Conservation (phyloP, 2,113 vertebrate genomes). For the Turnix velox region DNA sequence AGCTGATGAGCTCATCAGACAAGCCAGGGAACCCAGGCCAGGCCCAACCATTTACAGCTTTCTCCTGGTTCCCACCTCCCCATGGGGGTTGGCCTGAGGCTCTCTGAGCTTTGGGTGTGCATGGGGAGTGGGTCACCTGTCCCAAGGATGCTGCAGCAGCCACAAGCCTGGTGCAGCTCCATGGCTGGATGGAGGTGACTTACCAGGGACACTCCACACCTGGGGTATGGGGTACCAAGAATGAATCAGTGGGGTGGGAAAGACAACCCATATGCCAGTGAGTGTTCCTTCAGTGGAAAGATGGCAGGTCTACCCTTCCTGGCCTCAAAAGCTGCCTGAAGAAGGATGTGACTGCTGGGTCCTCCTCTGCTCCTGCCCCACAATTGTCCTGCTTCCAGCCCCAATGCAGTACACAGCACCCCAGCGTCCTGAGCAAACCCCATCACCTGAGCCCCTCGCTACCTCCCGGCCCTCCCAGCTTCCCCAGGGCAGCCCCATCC, state of each 20-base stretch:
- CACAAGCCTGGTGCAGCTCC: not conserved
- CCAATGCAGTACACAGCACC: not conserved
- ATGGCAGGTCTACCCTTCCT: not conserved
- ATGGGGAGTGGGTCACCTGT: not conserved
- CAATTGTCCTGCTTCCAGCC: not conserved
- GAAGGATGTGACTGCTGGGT: fast-evolving
- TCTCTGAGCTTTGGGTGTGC: not conserved
- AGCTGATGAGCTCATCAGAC: not conserved
- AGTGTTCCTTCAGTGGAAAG: not conserved
- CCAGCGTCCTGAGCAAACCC: not conserved
- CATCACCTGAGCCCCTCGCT: not conserved
- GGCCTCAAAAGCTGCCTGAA: not conserved
- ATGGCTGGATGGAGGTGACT: fast-evolving
- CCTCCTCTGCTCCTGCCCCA: not conserved
- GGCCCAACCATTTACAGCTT: not conserved
- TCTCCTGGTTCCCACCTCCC: not conserved
- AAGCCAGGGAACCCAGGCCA: not conserved
- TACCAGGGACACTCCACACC: not conserved
- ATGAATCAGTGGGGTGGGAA: not conserved
- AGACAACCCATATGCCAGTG: not conserved
- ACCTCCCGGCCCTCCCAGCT: not conserved
- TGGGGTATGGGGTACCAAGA: fast-evolving
- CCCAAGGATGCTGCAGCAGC: not conserved
- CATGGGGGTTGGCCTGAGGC: not conserved
- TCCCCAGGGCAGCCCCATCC: not conserved